These are phyloP conservation scores for Stomatorhinus walkeri DNA, from an alignment of 2,797 vertebrate genomes.

Conservation along the genomic window DNA sequence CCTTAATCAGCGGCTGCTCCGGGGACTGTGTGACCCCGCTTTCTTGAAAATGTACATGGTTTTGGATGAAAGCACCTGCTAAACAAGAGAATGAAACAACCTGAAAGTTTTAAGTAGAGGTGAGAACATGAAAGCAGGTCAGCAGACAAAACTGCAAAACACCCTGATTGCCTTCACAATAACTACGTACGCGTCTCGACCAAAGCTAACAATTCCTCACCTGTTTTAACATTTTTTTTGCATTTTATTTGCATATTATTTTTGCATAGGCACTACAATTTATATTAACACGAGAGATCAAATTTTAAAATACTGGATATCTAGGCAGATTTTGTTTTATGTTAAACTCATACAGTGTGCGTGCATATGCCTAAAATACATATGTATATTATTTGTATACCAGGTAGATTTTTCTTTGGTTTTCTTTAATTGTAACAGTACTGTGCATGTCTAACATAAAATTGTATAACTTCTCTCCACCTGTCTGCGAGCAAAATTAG, in stretches of 20 bases:
- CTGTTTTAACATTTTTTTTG: background rate
- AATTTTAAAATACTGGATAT: background rate
- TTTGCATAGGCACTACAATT: constrained; percentile 21
- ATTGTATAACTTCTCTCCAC: background rate
- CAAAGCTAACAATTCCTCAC: background rate
- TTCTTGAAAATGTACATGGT: background rate
- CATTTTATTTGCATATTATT: constrained; percentile 6
- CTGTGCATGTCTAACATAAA: background rate
- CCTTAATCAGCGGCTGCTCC: background rate
- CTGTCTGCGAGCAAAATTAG: background rate
- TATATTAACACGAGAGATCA: background rate
- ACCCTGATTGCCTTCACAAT: background rate
- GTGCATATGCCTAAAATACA: background rate
- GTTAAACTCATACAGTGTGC: background rate
- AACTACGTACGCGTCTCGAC: background rate
- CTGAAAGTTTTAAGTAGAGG: background rate
- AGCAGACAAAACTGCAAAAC: background rate
- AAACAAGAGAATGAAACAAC: background rate
- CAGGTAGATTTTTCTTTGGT: background rate
- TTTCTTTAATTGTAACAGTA: background rate
- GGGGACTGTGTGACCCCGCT: background rate
- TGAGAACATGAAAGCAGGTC: background rate
- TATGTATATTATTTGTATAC: background rate
- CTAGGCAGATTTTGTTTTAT: background rate
- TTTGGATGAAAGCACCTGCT: background rate